Percentiles rank a stretch among this genome's conserved stretches.
Evolutionary conservation across 2,888 invertebrate species (phyloP).

Genomic region (Spilarctia lutea): DNA sequence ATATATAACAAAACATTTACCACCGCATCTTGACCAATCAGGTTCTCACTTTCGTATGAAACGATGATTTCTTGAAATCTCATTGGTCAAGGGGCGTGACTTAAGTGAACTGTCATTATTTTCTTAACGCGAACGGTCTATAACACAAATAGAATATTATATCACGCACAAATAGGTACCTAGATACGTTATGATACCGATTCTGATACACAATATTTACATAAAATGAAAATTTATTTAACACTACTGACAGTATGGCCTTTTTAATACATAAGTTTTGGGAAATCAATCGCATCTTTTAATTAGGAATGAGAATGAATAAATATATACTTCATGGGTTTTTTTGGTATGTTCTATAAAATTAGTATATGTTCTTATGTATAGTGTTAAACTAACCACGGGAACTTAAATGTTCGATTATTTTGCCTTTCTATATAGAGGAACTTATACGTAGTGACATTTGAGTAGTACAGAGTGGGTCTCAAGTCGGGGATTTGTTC

Average conservation of each 20-base stretch:
- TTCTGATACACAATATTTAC: neutral
- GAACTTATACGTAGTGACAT: neutral
- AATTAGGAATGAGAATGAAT: conserved; percentile 24
- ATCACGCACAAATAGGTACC: neutral
- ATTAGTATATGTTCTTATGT: neutral
- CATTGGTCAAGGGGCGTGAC: neutral
- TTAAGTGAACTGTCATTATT: too few species aligned
- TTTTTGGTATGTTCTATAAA: neutral
- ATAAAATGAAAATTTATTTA: neutral
- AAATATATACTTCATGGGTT: neutral
- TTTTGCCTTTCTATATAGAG: neutral
- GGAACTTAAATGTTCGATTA: neutral
- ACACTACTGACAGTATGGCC: neutral
- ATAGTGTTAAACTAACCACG: neutral
- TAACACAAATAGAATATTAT: neutral
- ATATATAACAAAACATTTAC: too few species aligned
- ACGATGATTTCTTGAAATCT: neutral
- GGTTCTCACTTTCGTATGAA: neutral
- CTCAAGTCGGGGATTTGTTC: neutral
- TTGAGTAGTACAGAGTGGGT: neutral
- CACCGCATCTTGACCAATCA: neutral
- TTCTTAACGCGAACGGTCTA: neutral
- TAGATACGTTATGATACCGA: neutral
- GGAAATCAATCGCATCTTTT: neutral
- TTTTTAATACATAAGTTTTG: neutral